Evolutionary conservation across 2,113 vertebrate species (phyloP).

Genomic region (Cariama cristata): DNA sequence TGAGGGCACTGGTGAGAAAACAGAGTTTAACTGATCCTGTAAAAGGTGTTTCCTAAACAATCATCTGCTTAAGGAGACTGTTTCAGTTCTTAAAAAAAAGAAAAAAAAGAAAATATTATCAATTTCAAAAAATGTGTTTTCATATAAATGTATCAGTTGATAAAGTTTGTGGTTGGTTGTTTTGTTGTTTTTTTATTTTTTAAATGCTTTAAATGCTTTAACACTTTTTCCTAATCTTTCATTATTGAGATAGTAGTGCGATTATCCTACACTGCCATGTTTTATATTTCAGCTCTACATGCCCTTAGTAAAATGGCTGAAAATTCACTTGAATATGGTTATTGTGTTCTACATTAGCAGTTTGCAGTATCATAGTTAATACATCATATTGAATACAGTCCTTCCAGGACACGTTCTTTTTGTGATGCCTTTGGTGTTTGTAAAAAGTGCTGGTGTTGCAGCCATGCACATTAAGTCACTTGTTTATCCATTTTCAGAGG

Average conservation of each 20-base stretch:
- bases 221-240: too few relatives aligned
- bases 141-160: background rate
- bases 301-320: slow-evolving; percentile 44
- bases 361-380: background rate
- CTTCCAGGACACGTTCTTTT: background rate
- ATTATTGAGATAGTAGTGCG: background rate
- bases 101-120: background rate
- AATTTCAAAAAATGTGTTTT: background rate
- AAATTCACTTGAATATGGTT: slow-evolving; percentile 37
- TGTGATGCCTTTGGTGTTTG: background rate
- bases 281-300: background rate
- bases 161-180: background rate
- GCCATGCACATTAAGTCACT: fast-evolving
- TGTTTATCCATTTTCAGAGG: background rate
- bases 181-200: background rate
- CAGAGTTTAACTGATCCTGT: background rate
- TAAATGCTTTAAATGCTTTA: background rate
- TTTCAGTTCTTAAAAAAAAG: background rate
- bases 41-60: background rate
- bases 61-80: background rate
- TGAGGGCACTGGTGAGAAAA: background rate
- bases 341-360: background rate
- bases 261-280: background rate
- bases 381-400: background rate
- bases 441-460: background rate